Evolutionary conservation across 2,888 invertebrate species (phyloP).

Genomic region (Ptilodon capucinus): DNA sequence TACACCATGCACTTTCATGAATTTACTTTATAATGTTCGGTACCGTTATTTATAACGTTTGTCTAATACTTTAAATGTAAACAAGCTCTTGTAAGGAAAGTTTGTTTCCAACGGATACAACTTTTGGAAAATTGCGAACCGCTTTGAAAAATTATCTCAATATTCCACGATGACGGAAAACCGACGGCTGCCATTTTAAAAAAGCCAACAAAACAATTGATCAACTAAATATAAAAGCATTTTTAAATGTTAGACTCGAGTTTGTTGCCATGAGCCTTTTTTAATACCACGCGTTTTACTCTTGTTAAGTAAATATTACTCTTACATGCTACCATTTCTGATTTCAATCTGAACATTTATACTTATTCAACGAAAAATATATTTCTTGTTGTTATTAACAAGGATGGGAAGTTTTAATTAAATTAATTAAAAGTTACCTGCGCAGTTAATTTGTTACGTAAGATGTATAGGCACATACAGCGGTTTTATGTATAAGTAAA

Average conservation of each 20-base stretch:
- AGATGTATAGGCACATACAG: conserved; percentile 7
- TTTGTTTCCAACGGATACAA: neutral
- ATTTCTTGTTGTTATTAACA: conserved; percentile 17
- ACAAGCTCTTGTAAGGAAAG: neutral
- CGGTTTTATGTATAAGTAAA: conserved; percentile 22
- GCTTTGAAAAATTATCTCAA: neutral
- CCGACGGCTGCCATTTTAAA: neutral
- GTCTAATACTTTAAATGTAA: conserved; percentile 2
- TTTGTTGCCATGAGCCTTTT: neutral
- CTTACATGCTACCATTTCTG: neutral
- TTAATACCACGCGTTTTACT: neutral
- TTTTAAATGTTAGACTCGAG: neutral
- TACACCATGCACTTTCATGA: too few relatives aligned
- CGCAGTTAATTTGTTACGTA: conserved; percentile 17
- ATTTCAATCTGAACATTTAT: neutral
- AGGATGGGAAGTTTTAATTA: conserved; percentile 36
- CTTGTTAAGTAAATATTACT: neutral
- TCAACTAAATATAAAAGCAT: neutral
- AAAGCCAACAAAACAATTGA: conserved; percentile 1
- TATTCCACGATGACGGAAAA: neutral
- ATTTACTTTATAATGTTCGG: neutral
- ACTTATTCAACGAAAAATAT: conserved; percentile 6
- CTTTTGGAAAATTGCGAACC: neutral
- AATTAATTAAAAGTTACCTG: conserved; percentile 38
- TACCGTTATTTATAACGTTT: conserved; percentile 3